Evolutionary conservation across 2,797 vertebrate species (phyloP), one percentile per base, ranked within the genome.

Genomic region (Ataeniobius toweri): DNA sequence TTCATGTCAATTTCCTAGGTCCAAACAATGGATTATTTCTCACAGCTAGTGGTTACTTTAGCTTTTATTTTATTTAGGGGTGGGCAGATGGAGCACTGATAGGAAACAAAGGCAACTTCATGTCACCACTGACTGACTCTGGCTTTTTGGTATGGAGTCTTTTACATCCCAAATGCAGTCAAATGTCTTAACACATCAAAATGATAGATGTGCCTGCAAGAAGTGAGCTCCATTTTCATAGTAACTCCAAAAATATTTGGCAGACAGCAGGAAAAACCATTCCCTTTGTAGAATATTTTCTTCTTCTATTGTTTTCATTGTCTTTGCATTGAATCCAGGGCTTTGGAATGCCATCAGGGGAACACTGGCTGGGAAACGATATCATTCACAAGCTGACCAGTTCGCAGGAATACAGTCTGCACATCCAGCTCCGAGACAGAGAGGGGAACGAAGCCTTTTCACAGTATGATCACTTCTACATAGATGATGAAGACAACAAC

Each of bases 321-420:
- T 78, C 81, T 91, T 87, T 92, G 63, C 88, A 51, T 83, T 79
- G 80, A 78, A 91, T 86, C 74, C 82, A 97, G 96, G 96, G 96
- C 69, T 97, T 97, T 83, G 96, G 96, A 78, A 93, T 96, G 31
- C 92, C 85, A 0, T 90, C 93, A 31, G 96, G 96, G 82, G 96
- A 97, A 83, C 93, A 96, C 86, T 97, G 96, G 96, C 87, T 97
- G 79, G 96, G 96, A 79, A 97, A 97, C 89, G 95, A 96, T 79
- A 93, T 95, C 91, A 94, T 97, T 86, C 95, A 97, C 85, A 89
- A 91, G 81, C 93, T 97, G 83, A 96, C 95, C 74, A 90, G 84
- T 77, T 94, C 94, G 59, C 87, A 91, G 80, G 92, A 96, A 80
- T 95, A 96, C 82, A 92, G 88, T 68, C 94, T 97, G 70, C 94